These are phyloP conservation scores for Himalopsyche tibetana DNA, from an alignment of 2,888 invertebrate species.

Conservation along the genomic window DNA sequence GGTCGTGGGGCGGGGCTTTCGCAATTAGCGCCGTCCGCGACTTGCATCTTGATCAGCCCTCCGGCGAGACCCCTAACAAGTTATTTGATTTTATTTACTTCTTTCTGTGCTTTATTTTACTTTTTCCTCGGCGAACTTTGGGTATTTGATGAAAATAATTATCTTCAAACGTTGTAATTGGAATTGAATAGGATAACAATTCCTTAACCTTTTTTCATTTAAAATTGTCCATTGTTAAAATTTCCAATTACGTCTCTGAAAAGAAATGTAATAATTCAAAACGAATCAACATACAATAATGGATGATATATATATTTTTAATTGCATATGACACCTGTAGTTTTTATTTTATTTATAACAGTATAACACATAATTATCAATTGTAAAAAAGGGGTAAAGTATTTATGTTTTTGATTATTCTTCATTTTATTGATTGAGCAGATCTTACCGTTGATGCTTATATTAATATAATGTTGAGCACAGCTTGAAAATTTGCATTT, in stretches of 20 bases:
- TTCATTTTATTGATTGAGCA: too few species aligned
- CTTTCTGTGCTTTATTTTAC: neutral
- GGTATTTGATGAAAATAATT: neutral
- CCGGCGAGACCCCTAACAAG: slow-evolving; percentile 7
- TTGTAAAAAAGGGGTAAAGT: too few species aligned
- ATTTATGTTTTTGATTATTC: too few species aligned
- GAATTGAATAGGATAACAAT: slow-evolving; percentile 1
- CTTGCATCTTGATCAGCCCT: slow-evolving; percentile 32
- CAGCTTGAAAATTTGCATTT: too few species aligned
- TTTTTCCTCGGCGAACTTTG: neutral
- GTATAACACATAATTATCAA: too few species aligned
- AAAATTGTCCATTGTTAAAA: neutral
- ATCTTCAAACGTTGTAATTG: slow-evolving; percentile 11
- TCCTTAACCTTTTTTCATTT: neutral
- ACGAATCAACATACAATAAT: too few species aligned
- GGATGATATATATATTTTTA: too few species aligned
- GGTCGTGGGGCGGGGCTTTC: slow-evolving; percentile 11
- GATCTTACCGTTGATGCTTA: too few species aligned
- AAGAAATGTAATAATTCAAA: too few species aligned
- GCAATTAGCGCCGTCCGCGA: slow-evolving; percentile 41
- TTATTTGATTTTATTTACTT: slow-evolving; percentile 31
- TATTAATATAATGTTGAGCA: too few species aligned
- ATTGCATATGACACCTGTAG: too few species aligned
- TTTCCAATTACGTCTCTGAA: neutral
- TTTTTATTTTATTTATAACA: too few species aligned